Evolutionary conservation across 1,140 invertebrate species (phyloP), one percentile per base, ranked within the genome.

Genomic region (Dendrolimus kikuchii): DNA sequence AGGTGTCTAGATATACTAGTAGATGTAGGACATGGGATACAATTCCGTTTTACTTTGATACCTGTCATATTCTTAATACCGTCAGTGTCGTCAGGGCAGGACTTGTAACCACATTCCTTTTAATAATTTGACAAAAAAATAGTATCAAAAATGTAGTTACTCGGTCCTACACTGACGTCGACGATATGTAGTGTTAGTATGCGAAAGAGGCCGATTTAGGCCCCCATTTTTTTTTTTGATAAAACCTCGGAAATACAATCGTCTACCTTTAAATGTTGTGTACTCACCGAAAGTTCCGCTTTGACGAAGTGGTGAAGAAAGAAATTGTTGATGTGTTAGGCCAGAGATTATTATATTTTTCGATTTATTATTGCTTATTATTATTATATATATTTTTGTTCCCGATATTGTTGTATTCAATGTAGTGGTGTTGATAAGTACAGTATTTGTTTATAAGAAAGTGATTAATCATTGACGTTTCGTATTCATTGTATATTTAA

Each of bases 321-420:
- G 64, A 73, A 77, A 79, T 82, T 82, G 79, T 81, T 84, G 51
- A 71, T 72, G 52, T 70, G 59, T 74, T 72, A 72, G 49, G 64
- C 38, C 23, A 23, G 23, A 23, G 23, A 23, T 23, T 23, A 23
- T 23, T 23, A 81, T 84, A 84, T 84, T 84, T 84, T 84, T 84
- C 67, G 81, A 84, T 80, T 78, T 74, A 76, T 71, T 80, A 78
- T 76, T 75, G 65, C 66, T 79, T 77, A 69, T 73, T 64, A 55
- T 23, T 23, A 23, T 23, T 23, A 23, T 23, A 23, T 5, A 37
- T 38, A 56, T 45, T 68, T 69, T 75, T 71, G 67, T 79, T 72
- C 60, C 60, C 63, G 55, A 66, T 77, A 23, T 23, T 23, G 23
- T 23, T 81, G 76, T 82, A 79, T 74, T 70, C 70, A 74, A 71